phyloP scores from a whole-genome alignment of 2,113 vertebrate genomes.

The Alectura lathami region DNA sequence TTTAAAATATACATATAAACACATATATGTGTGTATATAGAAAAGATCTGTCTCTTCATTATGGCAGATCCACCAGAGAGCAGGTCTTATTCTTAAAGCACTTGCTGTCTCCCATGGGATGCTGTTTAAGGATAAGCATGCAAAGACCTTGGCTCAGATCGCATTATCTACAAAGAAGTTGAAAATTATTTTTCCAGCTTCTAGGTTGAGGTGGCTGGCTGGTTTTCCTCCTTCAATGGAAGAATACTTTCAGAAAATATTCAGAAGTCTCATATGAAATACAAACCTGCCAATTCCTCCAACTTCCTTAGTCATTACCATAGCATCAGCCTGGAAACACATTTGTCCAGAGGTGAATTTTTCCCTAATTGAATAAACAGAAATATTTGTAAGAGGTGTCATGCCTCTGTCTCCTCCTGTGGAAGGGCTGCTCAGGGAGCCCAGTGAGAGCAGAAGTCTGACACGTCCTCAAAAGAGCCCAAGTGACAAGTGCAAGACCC shows the following conservation, averaged over 20 bases:
- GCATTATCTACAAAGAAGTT: background rate
- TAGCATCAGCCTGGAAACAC: conserved; percentile 16
- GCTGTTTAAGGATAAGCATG: background rate
- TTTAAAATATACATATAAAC: background rate
- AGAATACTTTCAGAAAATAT: conserved; percentile 14
- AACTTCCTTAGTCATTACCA: conserved; percentile 3
- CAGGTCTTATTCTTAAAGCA: background rate
- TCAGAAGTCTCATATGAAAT: background rate
- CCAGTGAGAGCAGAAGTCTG: background rate
- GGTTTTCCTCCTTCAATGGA: conserved; percentile 9
- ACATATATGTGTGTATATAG: rapidly evolving
- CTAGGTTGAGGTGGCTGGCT: background rate
- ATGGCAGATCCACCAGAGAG: background rate
- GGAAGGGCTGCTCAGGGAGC: background rate
- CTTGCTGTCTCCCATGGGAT: background rate
- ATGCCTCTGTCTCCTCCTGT: background rate
- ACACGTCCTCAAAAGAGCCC: background rate
- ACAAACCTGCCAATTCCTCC: background rate
- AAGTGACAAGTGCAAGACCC: background rate
- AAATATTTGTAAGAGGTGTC: background rate
- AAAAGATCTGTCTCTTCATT: background rate
- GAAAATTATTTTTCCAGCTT: conserved; percentile 49
- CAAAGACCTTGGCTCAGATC: background rate
- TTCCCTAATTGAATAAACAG: conserved; percentile 37
- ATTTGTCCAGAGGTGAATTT: background rate